Evolutionary conservation across 92 coral and sea anemone species (phyloP), one percentile per base, ranked within the genome.

Genomic region (Bergia puertoricense): DNA sequence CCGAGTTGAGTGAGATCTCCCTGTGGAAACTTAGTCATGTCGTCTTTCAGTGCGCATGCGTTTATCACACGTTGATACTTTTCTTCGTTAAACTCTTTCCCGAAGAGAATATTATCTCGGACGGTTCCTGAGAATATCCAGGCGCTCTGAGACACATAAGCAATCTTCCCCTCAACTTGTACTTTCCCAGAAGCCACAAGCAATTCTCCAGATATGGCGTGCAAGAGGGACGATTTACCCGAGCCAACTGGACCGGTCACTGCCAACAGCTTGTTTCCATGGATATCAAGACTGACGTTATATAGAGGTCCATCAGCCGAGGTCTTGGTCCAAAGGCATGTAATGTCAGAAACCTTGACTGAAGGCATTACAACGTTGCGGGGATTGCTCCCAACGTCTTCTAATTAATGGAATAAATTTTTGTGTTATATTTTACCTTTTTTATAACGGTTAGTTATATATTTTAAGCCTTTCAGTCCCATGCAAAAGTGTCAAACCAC

Each of bases 121-220:
- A 78, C 81, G 38, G 81, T 78, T 45, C 81, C 81, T 4, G 81
- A 78, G 38, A 78, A 78, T 45, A 78, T 48, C 81, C 81, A 78
- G 66, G 81, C 81, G 40, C 81, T 78, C 62, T 78, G 81, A n/a
- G 81, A 78, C 65, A 78, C 66, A 46, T 78, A 78, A 38, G 81
- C 81, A 13, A 45, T 78, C 20, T 45, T 46, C 1, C 81, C 81
- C 6, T 6, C 20, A 6, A 78, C 81, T 20, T 78, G 44, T 18
- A 78, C 37, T n/a, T 45, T 45, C 50, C 81, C 81, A n/a, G 39
- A 48, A 10, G 66, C 36, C 10, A n/a, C 57, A 46, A 78, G 42
- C 62, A 78, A 39, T 37, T 78, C 81, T 16, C 81, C 81, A 46
- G 81, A 78, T 14, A 78, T 45, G 18, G 65, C 65, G 10, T 78